Evolutionary conservation across 2,113 vertebrate species (phyloP).

Genomic region (Gobio gobio): DNA sequence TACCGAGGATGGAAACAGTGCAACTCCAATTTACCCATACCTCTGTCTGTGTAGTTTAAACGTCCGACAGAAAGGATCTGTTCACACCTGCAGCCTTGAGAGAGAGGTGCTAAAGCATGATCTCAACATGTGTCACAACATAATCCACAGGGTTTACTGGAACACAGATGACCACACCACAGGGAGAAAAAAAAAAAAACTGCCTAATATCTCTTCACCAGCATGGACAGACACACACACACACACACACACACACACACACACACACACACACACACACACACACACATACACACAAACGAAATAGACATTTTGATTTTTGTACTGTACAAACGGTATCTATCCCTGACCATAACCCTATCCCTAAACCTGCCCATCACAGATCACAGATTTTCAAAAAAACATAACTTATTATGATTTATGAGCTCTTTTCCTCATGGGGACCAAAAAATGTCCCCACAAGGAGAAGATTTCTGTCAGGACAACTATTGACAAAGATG

Average conservation of each 20-base stretch:
- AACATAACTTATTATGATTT: too few species aligned
- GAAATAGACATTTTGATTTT: too few species aligned
- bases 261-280: background rate
- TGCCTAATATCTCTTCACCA: background rate
- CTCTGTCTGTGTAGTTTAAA: constrained; percentile 76
- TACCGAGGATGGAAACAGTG: background rate
- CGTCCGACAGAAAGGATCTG: constrained; percentile 88
- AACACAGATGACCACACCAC: constrained; percentile 80
- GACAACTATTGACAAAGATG: too few species aligned
- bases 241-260: background rate
- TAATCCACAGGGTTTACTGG: constrained; percentile 82
- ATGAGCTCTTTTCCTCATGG: too few species aligned
- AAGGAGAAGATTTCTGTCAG: too few species aligned
- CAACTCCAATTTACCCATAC: constrained; percentile 56
- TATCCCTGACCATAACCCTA: too few species aligned
- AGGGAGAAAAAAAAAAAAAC: constrained; percentile 59
- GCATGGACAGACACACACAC: background rate
- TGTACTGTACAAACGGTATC: too few species aligned
- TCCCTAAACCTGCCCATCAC: too few species aligned
- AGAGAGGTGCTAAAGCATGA: constrained; percentile 91
- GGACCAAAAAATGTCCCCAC: too few species aligned
- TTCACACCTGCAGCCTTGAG: constrained; percentile 89
- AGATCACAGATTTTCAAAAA: too few species aligned
- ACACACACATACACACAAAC: too few species aligned
- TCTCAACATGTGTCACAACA: constrained; percentile 92